Evolutionary conservation across 2,113 vertebrate species (phyloP).

Genomic region (Gavia stellata): DNA sequence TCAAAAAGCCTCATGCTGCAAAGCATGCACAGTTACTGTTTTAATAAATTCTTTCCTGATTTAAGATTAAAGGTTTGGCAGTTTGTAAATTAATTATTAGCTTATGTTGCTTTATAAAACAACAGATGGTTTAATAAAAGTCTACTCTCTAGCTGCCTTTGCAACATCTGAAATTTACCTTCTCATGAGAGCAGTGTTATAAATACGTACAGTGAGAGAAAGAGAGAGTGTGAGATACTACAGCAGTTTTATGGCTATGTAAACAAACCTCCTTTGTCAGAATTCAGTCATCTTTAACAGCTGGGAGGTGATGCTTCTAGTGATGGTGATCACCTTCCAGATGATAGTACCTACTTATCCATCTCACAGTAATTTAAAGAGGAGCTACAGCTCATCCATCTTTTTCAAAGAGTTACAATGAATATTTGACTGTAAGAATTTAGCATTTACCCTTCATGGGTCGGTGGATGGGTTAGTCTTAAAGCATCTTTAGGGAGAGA

Average conservation of each 20-base stretch:
- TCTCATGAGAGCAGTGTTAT: background rate
- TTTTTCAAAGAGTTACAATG: constrained; percentile 62
- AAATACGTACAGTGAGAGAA: background rate
- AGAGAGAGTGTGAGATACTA: background rate
- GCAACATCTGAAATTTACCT: background rate
- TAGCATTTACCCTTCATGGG: constrained; percentile 77
- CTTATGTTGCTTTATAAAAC: background rate
- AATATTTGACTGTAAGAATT: constrained; percentile 69
- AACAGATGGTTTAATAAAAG: background rate
- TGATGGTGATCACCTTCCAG: constrained; percentile 53
- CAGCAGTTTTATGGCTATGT: constrained; percentile 7
- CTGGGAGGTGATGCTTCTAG: constrained; percentile 13
- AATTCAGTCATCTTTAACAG: constrained; percentile 47
- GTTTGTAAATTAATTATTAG: constrained; percentile 9
- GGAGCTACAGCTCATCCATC: constrained; percentile 51
- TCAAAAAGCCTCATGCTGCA: background rate
- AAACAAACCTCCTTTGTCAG: constrained; percentile 53
- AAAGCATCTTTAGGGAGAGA: constrained; percentile 71
- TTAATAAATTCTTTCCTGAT: background rate
- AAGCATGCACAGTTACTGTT: background rate
- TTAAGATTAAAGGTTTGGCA: background rate
- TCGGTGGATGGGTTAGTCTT: constrained; percentile 69
- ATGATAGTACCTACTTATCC: constrained; percentile 60
- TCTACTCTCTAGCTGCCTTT: background rate
- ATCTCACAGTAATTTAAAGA: constrained; percentile 66